Evolutionary conservation across 2,113 vertebrate genomes (phyloP).

Genomic region (Lipophrys pholis): DNA sequence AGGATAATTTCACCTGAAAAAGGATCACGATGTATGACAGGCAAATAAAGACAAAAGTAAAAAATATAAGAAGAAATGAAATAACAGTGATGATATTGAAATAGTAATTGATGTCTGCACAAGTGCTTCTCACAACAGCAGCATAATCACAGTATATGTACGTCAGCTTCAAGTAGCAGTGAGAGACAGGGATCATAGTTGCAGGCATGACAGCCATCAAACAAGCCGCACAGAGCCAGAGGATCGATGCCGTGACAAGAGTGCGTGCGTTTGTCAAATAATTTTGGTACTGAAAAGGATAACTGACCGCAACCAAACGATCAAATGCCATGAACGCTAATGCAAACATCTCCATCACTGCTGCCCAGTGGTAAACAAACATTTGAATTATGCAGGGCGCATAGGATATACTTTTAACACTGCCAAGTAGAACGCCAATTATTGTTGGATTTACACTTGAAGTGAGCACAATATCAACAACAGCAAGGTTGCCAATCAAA

Average conservation of each 20-base stretch:
- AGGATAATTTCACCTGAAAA: conserved; percentile 15
- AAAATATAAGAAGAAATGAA: conserved; percentile 44
- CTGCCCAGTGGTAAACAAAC: conserved; percentile 29
- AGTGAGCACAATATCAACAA: conserved; percentile 54
- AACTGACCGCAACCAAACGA: conserved; percentile 49
- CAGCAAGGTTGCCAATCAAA: conserved; percentile 61
- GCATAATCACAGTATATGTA: conserved; percentile 59
- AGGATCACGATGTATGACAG: conserved; percentile 43
- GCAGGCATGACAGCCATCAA: conserved; percentile 10
- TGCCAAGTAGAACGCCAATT: conserved; percentile 37
- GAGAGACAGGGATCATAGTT: conserved; percentile 30
- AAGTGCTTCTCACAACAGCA: conserved; percentile 40
- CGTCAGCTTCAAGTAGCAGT: conserved; percentile 37
- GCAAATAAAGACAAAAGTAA: conserved; percentile 51
- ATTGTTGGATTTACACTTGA: conserved; percentile 49
- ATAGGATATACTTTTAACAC: conserved; percentile 48
- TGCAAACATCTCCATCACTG: conserved; percentile 57
- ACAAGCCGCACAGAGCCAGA: conserved; percentile 45
- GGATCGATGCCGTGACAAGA: conserved; percentile 2
- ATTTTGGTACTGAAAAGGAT: conserved; percentile 48
- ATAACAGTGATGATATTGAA: conserved; percentile 33
- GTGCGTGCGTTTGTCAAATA: conserved; percentile 46
- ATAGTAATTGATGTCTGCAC: conserved; percentile 49
- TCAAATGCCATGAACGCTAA: conserved; percentile 62
- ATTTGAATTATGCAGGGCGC: conserved; percentile 49